phyloP scores from a whole-genome alignment of 2,888 invertebrate genomes.

The Selenia dentaria region DNA sequence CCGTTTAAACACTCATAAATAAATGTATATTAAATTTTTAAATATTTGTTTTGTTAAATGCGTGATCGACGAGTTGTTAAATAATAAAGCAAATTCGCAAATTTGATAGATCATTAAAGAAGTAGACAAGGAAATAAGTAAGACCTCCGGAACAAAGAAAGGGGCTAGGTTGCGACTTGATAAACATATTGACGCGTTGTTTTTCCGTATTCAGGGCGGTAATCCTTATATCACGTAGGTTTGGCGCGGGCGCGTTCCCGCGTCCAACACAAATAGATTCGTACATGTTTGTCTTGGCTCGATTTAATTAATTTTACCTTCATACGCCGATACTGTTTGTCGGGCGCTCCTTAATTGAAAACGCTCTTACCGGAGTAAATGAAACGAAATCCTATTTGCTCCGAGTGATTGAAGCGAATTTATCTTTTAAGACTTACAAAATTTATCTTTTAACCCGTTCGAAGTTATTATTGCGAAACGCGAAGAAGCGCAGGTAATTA shows the following conservation, averaged over 20 bases:
- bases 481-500: conserved; percentile 70
- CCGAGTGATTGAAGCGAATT: conserved; percentile 80
- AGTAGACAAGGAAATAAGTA: too few species aligned
- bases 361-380: conserved; percentile 80
- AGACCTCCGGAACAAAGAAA: too few species aligned
- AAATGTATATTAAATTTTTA: too few species aligned
- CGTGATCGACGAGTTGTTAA: too few species aligned
- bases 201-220: conserved; percentile 40
- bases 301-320: conserved; percentile 84
- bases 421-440: conserved; percentile 80
- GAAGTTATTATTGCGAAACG: conserved; percentile 53
- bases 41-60: too few species aligned
- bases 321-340: conserved; percentile 83
- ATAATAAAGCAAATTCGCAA: too few species aligned
- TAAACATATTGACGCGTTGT: conserved; percentile 30
- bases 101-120: too few species aligned
- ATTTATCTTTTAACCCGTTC: conserved; percentile 71
- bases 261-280: conserved; percentile 76
- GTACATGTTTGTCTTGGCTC: conserved; percentile 81
- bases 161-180: conserved; percentile 10
- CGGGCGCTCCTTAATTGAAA: conserved; percentile 82
- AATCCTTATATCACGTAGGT: conserved; percentile 46
- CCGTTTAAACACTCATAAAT: too few species aligned
- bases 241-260: conserved; percentile 42
- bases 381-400: conserved; percentile 82